Conservation (phyloP, 1,140 invertebrate species). For the Neodiprion virginianus region DNA sequence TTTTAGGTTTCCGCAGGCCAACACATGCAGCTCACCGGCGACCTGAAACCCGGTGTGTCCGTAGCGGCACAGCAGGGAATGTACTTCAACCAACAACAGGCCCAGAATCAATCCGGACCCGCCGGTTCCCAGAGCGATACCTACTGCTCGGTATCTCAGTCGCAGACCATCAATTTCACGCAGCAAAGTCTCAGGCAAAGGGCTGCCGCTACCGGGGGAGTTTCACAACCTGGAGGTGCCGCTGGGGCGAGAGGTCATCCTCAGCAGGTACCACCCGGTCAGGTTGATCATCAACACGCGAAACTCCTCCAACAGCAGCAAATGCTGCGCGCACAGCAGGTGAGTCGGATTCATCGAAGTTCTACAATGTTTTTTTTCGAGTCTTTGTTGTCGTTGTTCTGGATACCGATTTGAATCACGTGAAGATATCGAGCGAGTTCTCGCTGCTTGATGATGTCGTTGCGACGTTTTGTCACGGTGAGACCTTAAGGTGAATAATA, state of each 20-base stretch:
- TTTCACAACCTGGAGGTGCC: constrained; percentile 41
- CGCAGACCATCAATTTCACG: constrained; percentile 84
- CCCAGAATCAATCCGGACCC: constrained; percentile 52
- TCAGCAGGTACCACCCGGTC: constrained; percentile 49
- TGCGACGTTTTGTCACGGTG: too few relatives aligned
- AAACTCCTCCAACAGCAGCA: constrained; percentile 70
- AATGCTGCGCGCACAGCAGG: constrained; percentile 66
- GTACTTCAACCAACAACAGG: constrained; percentile 73
- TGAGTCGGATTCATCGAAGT: constrained; percentile 27
- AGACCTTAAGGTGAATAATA: not conserved
- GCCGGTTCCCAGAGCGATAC: constrained; percentile 64
- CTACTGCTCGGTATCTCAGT: constrained; percentile 76
- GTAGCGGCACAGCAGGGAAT: constrained; percentile 80
- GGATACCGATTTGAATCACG: too few relatives aligned
- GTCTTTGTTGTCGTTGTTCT: too few relatives aligned
- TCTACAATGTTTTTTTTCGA: too few relatives aligned
- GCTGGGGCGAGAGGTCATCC: constrained; percentile 46
- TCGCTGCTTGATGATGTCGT: too few relatives aligned
- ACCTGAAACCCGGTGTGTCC: constrained; percentile 72
- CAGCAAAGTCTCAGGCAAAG: constrained; percentile 71
- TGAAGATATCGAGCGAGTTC: too few relatives aligned
- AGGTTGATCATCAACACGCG: constrained; percentile 65
- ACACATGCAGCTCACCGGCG: constrained; percentile 77
- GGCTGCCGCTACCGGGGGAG: constrained; percentile 53
- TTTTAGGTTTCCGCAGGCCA: constrained; percentile 80